These are phyloP conservation scores for Coranthus polyacanthus DNA, from an alignment of 2,797 vertebrate species.

Conservation along the genomic window DNA sequence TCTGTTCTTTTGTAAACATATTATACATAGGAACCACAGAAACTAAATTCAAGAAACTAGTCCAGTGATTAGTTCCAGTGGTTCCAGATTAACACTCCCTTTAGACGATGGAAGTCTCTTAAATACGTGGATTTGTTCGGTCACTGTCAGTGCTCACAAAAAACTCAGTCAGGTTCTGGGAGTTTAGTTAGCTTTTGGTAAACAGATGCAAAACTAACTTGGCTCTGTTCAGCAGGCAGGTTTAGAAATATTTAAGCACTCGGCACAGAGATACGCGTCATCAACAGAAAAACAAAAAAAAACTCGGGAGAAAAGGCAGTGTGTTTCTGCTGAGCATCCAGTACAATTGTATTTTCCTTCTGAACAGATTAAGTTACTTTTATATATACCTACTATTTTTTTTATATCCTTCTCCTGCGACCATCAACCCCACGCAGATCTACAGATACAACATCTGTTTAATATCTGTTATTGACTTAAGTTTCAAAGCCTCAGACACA, in stretches of 20 bases:
- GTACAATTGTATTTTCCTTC: background rate
- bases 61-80: background rate
- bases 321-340: background rate
- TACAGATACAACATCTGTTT: background rate
- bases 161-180: background rate
- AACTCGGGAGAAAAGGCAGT: no score
- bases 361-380: background rate
- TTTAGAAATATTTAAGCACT: no score
- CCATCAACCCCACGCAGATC: background rate
- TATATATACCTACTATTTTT: background rate
- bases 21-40: no score
- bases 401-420: no score
- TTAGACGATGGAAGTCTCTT: slow-evolving; percentile 2
- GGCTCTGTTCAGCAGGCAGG: background rate
- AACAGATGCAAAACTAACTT: background rate
- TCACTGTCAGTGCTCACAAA: background rate
- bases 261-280: background rate
- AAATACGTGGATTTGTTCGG: background rate
- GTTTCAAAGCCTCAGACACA: background rate
- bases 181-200: background rate
- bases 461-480: background rate
- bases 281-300: no score
- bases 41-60: no score
- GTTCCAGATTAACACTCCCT: background rate
- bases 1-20: no score